phyloP scores from a whole-genome alignment of 2,797 vertebrate species.

The Etheostoma nigrum region DNA sequence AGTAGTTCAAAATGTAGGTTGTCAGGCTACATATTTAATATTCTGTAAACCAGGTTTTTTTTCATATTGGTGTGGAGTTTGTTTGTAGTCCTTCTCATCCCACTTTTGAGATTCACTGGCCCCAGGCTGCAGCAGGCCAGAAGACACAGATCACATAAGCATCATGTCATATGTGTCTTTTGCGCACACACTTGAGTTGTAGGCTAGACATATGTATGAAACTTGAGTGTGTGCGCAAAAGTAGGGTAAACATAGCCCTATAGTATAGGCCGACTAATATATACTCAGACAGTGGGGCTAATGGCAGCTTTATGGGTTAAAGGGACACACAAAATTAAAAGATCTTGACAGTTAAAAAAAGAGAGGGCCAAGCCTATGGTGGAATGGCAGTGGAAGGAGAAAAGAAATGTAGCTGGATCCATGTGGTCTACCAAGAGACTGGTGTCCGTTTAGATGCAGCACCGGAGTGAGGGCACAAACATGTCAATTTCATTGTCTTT shows the following conservation, averaged over 20 bases:
- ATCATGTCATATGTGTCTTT: no score
- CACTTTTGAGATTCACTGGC: not conserved
- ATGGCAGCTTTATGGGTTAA: not conserved
- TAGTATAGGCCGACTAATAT: not conserved
- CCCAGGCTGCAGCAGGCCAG: not conserved
- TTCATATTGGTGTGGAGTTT: not conserved
- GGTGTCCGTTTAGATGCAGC: not conserved
- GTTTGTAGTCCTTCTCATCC: not conserved
- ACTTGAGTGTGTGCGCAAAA: not conserved
- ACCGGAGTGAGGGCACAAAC: not conserved
- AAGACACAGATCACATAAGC: not conserved
- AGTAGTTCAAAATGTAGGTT: no score
- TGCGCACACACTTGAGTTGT: no score
- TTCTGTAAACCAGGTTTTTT: not conserved
- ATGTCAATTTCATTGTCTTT: not conserved
- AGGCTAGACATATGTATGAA: no score
- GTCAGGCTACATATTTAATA: not conserved
- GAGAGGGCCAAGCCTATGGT: not conserved
- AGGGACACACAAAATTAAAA: not conserved
- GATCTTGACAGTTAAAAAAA: no score
- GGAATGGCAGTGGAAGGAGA: not conserved
- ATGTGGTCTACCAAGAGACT: not conserved
- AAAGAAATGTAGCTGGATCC: not conserved
- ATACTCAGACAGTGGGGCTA: not conserved
- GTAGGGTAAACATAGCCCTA: not conserved